Evolutionary conservation across 2,888 invertebrate species (phyloP), one percentile per base, ranked within the genome.

Genomic region (Carabus problematicus): DNA sequence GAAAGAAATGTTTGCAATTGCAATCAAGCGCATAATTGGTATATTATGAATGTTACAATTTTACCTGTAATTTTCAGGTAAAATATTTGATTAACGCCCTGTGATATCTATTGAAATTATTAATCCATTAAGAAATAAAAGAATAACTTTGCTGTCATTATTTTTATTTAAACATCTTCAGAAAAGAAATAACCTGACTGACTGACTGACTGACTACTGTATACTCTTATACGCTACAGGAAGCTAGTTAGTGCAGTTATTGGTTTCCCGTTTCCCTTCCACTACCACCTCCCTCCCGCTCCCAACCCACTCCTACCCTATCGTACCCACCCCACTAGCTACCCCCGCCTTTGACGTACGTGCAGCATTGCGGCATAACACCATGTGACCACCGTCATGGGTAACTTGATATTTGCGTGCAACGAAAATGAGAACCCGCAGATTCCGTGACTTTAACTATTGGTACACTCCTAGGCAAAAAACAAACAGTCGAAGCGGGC

Each of bases 401-500:
- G 60, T 60, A 60, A 60, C 60, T 60, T 60, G 60, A 60, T 60
- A 60, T 60, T 60, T 60, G 60, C 60, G 60, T 60, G 60, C 39
- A 60, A 60, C 60, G n/a, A 42, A 42, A 60, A 45, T 60, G 43
- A n/a, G 18, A 43, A 14, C n/a, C 9, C 19, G 43, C 45, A 18
- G 45, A 45, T 60, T 60, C 45, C 60, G 60, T 60, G 60, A 60
- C 42, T 60, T 60, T 60, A 58, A 14, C 11, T 40, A 18, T 58
- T 16, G 29, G 58, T 41, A 41, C 18, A 14, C 43, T 58, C 43
- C 4, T 60, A 45, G n/a, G 11, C n/a, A 45, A 19, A 60, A 60
- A 60, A n/a, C n/a, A 60, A 60, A 60, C 45, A 18, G n/a, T 43
- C 42, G 16, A 41, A 59, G 43, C 43, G 43, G 42, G 16, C 42